These are phyloP conservation scores for Eurystomus gularis DNA, from an alignment of 2,113 vertebrate species.

Conservation along the genomic window DNA sequence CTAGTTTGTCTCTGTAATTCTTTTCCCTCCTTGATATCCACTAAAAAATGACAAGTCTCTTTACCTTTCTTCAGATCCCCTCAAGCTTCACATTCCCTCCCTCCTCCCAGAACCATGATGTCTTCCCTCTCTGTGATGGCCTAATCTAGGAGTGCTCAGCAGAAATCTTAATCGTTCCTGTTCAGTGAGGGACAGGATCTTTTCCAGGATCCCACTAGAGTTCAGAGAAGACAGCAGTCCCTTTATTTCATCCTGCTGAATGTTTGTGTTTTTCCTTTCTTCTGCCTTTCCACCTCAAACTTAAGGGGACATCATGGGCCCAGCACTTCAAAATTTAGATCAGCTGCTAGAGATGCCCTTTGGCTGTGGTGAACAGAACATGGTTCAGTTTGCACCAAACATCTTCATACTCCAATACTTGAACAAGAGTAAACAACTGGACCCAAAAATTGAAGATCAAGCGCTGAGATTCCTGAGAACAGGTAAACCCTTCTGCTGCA, in stretches of 20 bases:
- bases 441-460: conserved; percentile 50
- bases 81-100: not conserved
- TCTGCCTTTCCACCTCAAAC: not conserved
- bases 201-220: not conserved
- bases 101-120: not conserved
- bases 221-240: not conserved
- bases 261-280: not conserved
- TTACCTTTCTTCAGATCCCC: not conserved
- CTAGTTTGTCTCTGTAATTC: not conserved
- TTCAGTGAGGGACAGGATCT: not conserved
- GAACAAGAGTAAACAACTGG: conserved; percentile 76
- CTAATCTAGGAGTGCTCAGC: not conserved
- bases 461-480: conserved; percentile 73
- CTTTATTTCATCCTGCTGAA: not conserved
- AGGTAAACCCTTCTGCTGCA: conserved; percentile 69
- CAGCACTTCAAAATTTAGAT: conserved; percentile 79
- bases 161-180: not conserved
- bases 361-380: conserved; percentile 88
- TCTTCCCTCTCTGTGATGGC: not conserved
- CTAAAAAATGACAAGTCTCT: not conserved
- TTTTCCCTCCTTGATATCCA: not conserved
- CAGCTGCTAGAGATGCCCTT: conserved; percentile 76
- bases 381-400: conserved; percentile 85
- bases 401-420: conserved; percentile 85
- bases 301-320: conserved; percentile 86